Evolutionary conservation across 2,113 vertebrate genomes (phyloP), one percentile per base, ranked within the genome.

Genomic region (Bos taurus): DNA sequence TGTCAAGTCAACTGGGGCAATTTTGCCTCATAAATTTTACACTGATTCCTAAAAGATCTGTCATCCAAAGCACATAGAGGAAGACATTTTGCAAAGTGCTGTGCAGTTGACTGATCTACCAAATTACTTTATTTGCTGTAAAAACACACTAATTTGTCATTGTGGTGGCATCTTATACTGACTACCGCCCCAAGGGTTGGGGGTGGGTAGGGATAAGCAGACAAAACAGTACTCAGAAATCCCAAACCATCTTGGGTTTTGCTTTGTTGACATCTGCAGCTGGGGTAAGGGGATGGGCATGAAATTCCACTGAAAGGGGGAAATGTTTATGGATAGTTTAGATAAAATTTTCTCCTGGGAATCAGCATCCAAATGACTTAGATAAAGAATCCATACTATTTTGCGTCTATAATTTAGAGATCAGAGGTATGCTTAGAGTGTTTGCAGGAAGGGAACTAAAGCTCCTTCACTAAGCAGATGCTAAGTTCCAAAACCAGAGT

Each of bases 91-190:
- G 46, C 28, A 86, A 95, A 96, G 46, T 4, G 17, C 21, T 48
- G 43, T 43, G 46, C 19, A 85, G 90, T 25, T 40, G 88, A n/a
- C 57, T 30, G 54, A 82, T 92, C 83, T 3, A 80, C 40, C 19
- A 67, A 80, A 84, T n/a, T 36, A 28, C 95, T 94, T 36, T 26
- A 95, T 84, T 97, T 98, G 50, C 81, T 98, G 83, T 80, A 95
- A 97, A 94, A 95, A 50, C 14, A 88, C 90, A 36, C 28, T 97
- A 86, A 71, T 94, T 84, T 90, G 52, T n/a, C 43, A 74, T 87
- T 25, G 43, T 13, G 26, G 15, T 60, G 8, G 59, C 30, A 1
- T 60, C 28, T 71, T n/a, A 40, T 40, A 40, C 7, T 67, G 33
- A 28, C 83, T 30, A 8, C 6, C 12, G 4, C 6, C 48, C 7